Evolutionary conservation across 2,797 vertebrate genomes (phyloP), one percentile per base, ranked within the genome.

Genomic region (Thalassophryne amazonica): DNA sequence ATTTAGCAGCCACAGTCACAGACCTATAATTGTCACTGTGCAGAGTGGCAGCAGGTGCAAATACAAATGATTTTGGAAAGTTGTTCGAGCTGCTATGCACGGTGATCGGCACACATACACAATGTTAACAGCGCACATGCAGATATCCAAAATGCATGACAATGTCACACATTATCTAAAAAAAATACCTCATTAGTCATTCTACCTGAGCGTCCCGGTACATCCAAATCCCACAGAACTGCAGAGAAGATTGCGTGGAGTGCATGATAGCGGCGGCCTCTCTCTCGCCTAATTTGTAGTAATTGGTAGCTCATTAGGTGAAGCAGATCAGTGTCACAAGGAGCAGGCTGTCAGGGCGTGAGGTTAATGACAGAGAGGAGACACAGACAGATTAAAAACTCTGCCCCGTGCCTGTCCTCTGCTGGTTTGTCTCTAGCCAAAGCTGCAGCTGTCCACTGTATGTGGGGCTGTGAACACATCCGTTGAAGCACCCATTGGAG

Each of bases 271-370:
- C 70, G 41, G 69, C 68, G 74, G 74, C 82, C 68, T 78, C 76
- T 84, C 84, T 86, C 86, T 82, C 42, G 75, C 81, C 84, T 90
- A 89, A 89, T 90, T 87, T 88, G 89, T 86, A 83, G 87, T 91
- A 91, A 91, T 91, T 91, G 88, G 86, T 84, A 83, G 82, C 85
- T 90, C 80, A 89, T 91, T 88, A 90, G 85, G 86, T 78, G 86
- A 86, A 87, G 77, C 78, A 73, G 86, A 84, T 86, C 82, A 75
- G 82, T 86, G 88, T 88, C 81, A 82, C 54, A 3, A 76, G 78
- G 86, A 85, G 82, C 83, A 89, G 69, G 74, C 84, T 81, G 83
- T 84, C 83, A 78, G 87, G 88, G 79, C 85, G 52, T 22, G 67
- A 73, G 89, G 89, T 89, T 91, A 90, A 91, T 86, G 81, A 90